phyloP scores from a whole-genome alignment of 2,113 vertebrate species.

The Neoarius graeffei region DNA sequence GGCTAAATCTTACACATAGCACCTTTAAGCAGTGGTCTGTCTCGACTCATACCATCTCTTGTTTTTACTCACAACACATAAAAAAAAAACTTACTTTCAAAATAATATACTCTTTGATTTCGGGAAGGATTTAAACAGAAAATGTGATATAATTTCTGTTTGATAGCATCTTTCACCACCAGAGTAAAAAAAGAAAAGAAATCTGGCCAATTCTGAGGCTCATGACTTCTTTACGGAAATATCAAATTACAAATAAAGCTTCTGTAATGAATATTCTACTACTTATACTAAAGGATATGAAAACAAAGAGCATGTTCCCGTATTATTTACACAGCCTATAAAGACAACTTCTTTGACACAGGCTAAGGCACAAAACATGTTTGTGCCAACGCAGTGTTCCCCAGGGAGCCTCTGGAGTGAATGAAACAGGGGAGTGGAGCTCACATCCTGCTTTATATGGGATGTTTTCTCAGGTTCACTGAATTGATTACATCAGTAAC shows the following conservation, averaged over 20 bases:
- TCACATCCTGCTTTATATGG: constrained; percentile 15
- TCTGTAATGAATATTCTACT: background rate
- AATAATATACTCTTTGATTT: background rate
- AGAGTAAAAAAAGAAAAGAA: background rate
- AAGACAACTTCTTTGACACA: constrained; percentile 7
- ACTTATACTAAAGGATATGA: background rate
- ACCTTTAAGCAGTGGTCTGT: background rate
- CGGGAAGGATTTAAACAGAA: background rate
- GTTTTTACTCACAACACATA: background rate
- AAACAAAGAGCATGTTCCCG: background rate
- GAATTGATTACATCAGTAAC: constrained; percentile 35
- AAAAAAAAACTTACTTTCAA: background rate
- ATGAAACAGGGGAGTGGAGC: constrained; percentile 3
- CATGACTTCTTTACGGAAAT: background rate
- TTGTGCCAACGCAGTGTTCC: constrained; percentile 17
- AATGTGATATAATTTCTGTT: background rate
- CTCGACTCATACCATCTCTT: background rate
- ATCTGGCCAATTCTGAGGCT: background rate
- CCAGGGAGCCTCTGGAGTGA: background rate
- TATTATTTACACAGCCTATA: background rate
- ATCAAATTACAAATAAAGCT: background rate
- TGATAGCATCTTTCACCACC: background rate
- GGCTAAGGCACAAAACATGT: constrained; percentile 25
- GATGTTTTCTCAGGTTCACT: constrained; percentile 12
- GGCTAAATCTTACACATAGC: no score